phyloP scores from a whole-genome alignment of 2,888 invertebrate genomes.

The Entomobrya multifasciata region DNA sequence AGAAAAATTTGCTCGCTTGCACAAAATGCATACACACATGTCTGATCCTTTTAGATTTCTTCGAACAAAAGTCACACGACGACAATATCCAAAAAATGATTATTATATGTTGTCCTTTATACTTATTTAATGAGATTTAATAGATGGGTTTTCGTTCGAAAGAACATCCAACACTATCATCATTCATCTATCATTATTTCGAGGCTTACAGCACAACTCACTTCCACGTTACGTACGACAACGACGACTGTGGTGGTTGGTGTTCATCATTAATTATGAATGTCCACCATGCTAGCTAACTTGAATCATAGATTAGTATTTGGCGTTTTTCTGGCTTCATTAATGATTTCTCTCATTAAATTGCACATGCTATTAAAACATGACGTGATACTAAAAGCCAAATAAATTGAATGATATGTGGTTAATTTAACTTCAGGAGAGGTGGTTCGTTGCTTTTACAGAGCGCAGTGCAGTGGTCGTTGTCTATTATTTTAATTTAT shows the following conservation, averaged over 20 bases:
- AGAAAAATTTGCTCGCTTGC: slow-evolving; percentile 44
- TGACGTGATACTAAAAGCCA: slow-evolving; percentile 25
- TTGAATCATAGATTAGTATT: slow-evolving; percentile 19
- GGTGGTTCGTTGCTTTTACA: slow-evolving; percentile 10
- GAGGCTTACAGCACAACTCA: too few species aligned
- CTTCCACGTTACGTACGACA: slow-evolving; percentile 45
- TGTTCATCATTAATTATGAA: background rate
- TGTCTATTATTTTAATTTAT: slow-evolving; percentile 14
- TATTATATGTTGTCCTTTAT: background rate
- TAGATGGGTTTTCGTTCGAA: slow-evolving; percentile 49
- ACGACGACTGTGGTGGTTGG: too few species aligned
- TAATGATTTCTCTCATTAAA: slow-evolving; percentile 36
- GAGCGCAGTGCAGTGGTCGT: background rate
- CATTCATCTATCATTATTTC: slow-evolving; percentile 45
- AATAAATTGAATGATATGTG: slow-evolving; percentile 19
- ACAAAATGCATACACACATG: background rate
- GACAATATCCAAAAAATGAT: background rate
- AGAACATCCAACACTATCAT: slow-evolving; percentile 18
- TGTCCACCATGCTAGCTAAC: slow-evolving; percentile 21
- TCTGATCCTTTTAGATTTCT: background rate
- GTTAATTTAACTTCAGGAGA: background rate
- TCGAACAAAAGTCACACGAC: background rate
- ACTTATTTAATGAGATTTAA: slow-evolving; percentile 59
- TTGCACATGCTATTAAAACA: background rate
- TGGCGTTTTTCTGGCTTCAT: background rate